Percentiles rank a stretch among this genome's conserved stretches.
phyloP scores from a whole-genome alignment of 2,888 invertebrate species.

The Leptarthrus brevirostris region DNA sequence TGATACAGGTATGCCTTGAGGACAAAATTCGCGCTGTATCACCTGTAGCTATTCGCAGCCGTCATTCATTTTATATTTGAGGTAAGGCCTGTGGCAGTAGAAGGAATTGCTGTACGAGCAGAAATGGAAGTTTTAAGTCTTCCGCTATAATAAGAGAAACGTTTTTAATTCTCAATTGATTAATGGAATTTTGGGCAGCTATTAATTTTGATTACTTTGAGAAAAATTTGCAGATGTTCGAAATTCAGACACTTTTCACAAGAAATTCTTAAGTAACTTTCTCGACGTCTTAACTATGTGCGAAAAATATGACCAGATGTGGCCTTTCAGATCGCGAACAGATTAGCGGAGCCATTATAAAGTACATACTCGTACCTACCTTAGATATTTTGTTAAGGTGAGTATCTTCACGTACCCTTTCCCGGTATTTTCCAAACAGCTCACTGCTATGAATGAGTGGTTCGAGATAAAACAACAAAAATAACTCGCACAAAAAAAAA shows the following conservation, averaged over 20 bases:
- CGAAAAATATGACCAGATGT: not conserved
- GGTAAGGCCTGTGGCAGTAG: not conserved
- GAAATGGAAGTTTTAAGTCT: not conserved
- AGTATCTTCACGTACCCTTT: conserved; percentile 17
- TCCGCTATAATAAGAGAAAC: not conserved
- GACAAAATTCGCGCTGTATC: conserved; percentile 29
- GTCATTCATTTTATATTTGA: not conserved
- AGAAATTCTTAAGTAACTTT: not conserved
- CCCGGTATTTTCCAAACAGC: conserved; percentile 3
- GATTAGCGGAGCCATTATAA: not conserved
- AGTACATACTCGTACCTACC: no score
- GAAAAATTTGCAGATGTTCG: not conserved
- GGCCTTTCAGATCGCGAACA: not conserved
- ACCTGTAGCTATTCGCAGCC: not conserved
- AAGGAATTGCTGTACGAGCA: not conserved
- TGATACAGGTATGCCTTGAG: conserved; percentile 36
- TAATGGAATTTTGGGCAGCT: no score
- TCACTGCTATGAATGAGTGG: not conserved
- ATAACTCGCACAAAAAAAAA: conserved; percentile 1
- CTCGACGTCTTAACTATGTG: not conserved
- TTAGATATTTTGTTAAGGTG: conserved; percentile 14
- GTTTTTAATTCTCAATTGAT: no score
- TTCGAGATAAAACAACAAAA: no score
- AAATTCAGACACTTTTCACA: not conserved
- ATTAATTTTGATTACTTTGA: not conserved